These are phyloP conservation scores for Phalacrocorax carbo DNA, from an alignment of 2,113 vertebrate genomes.

Conservation along the genomic window DNA sequence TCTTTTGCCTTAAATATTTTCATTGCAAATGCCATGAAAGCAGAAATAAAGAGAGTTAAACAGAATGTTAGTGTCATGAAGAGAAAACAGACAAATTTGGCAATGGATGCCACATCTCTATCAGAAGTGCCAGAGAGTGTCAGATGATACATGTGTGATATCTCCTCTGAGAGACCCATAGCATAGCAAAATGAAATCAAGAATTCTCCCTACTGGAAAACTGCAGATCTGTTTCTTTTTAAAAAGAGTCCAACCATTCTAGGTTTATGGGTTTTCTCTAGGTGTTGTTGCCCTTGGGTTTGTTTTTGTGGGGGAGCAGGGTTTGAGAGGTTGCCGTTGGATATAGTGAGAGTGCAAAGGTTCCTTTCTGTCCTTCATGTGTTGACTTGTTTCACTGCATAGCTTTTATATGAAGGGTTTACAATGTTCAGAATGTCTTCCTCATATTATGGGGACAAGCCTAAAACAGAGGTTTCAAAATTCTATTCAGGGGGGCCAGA, in stretches of 20 bases:
- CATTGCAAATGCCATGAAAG: neutral
- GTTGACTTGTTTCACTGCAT: fast-evolving
- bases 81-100: neutral
- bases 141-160: neutral
- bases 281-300: neutral
- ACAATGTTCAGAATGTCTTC: neutral
- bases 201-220: neutral
- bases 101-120: fast-evolving
- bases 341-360: neutral
- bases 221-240: neutral
- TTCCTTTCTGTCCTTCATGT: neutral
- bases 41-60: neutral
- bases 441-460: fast-evolving
- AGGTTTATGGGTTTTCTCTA: neutral
- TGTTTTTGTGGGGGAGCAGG: fast-evolving
- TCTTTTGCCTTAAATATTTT: neutral
- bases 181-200: neutral
- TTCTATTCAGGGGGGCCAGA: neutral
- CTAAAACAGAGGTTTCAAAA: neutral
- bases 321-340: neutral
- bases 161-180: neutral
- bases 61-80: fast-evolving
- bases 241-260: neutral
- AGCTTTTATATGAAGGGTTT: neutral
- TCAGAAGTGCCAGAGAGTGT: neutral